Conservation (phyloP, 2,888 invertebrate species). For the Tiphia femorata region DNA sequence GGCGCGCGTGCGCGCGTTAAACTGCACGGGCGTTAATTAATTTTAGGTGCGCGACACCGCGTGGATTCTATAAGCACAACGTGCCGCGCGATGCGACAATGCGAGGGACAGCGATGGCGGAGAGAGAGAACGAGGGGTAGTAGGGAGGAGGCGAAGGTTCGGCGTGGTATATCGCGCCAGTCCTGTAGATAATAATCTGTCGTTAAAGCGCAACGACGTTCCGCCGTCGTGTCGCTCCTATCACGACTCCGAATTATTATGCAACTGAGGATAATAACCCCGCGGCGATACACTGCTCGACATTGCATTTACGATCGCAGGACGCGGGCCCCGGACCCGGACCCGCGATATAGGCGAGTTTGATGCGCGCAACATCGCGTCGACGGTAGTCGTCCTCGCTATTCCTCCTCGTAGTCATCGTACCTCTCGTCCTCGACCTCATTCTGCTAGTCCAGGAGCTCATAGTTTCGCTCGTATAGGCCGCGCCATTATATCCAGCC, state of each 20-base stretch:
- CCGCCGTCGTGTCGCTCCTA: not conserved
- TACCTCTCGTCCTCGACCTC: too few species aligned
- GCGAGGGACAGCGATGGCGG: too few species aligned
- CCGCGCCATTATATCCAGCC: too few species aligned
- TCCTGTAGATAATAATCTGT: constrained; percentile 14
- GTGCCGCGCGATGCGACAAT: not conserved
- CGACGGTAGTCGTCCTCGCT: not conserved
- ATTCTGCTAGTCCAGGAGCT: too few species aligned
- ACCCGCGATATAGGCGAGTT: not conserved
- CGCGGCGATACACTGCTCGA: constrained; percentile 1
- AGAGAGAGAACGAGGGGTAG: too few species aligned
- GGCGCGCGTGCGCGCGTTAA: not conserved
- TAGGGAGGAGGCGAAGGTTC: too few species aligned
- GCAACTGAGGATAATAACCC: constrained; percentile 21
- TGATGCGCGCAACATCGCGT: too few species aligned
- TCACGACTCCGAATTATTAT: constrained; percentile 13
- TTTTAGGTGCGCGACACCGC: not conserved
- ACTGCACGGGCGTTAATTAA: not conserved
- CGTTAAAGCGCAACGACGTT: constrained; percentile 17
- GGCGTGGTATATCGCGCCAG: not conserved
- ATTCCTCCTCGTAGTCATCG: too few species aligned
- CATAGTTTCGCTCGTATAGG: not conserved
- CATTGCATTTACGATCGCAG: constrained; percentile 3
- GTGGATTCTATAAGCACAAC: not conserved
- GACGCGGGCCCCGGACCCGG: not conserved